Percentiles rank a stretch among this genome's conserved stretches.
Conservation (phyloP, 2,888 invertebrate species). For the Lasius platythorax region DNA sequence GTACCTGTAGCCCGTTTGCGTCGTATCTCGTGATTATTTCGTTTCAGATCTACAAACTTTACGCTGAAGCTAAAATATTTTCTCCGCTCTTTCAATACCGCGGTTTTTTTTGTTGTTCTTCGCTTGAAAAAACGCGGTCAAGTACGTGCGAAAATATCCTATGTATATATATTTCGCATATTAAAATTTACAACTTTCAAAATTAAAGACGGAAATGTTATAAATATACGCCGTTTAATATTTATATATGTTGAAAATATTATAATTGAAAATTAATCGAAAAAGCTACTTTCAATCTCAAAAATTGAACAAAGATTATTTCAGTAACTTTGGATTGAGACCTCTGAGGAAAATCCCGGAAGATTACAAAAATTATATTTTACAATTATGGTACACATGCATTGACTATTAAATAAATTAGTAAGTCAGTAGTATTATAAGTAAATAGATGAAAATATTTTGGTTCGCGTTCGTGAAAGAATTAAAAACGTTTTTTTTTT, state of each 20-base stretch:
- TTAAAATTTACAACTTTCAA: not conserved
- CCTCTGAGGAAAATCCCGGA: not conserved
- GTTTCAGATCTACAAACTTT: slow-evolving; percentile 25
- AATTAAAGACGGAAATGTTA: not conserved
- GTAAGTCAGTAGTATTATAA: not conserved
- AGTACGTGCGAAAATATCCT: not conserved
- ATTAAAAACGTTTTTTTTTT: slow-evolving; percentile 52
- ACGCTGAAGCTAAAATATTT: slow-evolving; percentile 20
- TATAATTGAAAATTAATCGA: not conserved
- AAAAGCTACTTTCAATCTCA: not conserved
- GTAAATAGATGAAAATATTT: slow-evolving; percentile 34
- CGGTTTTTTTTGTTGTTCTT: not conserved
- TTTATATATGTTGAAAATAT: not conserved
- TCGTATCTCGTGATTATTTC: slow-evolving; percentile 21
- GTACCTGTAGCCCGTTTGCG: slow-evolving; percentile 9
- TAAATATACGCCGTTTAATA: not conserved
- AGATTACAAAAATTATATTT: not conserved
- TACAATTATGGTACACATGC: not conserved
- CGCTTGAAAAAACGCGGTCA: not conserved
- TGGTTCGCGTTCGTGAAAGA: not conserved
- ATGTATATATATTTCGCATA: not conserved
- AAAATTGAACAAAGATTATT: not conserved
- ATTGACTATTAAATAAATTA: not conserved
- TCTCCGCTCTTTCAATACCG: not conserved
- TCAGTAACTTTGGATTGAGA: not conserved